These are phyloP conservation scores for Rhodeus uyekii DNA, from an alignment of 2,797 vertebrate species.

Conservation along the genomic window DNA sequence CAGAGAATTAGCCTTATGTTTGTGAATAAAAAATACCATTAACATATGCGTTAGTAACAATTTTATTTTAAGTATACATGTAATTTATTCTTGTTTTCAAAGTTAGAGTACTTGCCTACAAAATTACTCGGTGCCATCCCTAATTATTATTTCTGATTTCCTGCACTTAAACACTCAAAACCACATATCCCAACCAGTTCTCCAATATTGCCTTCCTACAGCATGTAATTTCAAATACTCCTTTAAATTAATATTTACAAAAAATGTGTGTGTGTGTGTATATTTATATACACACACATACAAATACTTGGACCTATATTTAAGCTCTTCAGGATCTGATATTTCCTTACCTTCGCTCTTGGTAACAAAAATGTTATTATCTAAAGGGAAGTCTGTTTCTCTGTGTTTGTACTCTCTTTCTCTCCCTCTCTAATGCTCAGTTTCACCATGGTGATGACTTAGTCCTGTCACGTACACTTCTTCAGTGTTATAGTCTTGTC, in stretches of 20 bases:
- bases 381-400: conserved; percentile 15
- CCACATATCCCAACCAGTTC: neutral
- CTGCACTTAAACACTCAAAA: neutral
- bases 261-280: no score
- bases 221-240: neutral
- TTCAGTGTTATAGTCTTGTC: conserved; percentile 17
- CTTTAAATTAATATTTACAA: neutral
- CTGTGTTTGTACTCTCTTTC: conserved; percentile 25
- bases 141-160: neutral
- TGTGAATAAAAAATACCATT: no score
- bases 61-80: neutral
- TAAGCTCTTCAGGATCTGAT: conserved; percentile 9
- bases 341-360: conserved; percentile 41
- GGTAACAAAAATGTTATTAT: conserved; percentile 37
- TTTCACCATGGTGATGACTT: conserved; percentile 53
- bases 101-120: neutral
- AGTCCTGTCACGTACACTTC: conserved; percentile 35
- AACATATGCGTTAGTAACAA: no score
- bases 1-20: neutral
- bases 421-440: conserved; percentile 7
- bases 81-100: neutral
- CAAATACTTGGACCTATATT: conserved; percentile 30
- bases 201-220: conserved; percentile 28
- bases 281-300: no score
- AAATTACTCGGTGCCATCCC: conserved; percentile 8